Conservation (phyloP, 2,797 vertebrate species). For the Gymnoscopelus braueri region DNA sequence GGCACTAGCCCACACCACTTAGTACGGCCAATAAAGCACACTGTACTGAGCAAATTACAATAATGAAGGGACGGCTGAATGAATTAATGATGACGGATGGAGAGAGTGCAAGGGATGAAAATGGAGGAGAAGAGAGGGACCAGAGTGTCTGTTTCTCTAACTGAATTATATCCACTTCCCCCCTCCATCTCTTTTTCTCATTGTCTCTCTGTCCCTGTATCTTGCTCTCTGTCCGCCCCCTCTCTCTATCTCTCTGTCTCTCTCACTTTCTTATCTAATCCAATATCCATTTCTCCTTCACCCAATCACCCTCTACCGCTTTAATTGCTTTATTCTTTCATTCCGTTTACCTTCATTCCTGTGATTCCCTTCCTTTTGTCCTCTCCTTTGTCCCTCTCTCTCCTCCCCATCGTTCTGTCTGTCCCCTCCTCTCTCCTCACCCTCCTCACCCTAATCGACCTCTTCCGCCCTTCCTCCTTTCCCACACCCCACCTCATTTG, state of each 20-base stretch:
- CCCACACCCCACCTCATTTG: background rate
- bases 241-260: background rate
- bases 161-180: constrained; percentile 59
- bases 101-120: constrained; percentile 58
- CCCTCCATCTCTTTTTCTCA: background rate
- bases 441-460: background rate
- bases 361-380: constrained; percentile 14
- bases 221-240: background rate
- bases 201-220: background rate
- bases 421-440: constrained; percentile 14
- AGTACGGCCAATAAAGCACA: constrained; percentile 77
- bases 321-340: background rate
- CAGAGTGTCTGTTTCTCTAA: constrained; percentile 46
- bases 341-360: constrained; percentile 7
- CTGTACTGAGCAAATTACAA: constrained; percentile 77
- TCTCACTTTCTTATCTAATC: constrained; percentile 29
- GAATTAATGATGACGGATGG: constrained; percentile 75
- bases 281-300: constrained; percentile 21
- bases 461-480: background rate
- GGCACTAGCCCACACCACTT: constrained; percentile 73
- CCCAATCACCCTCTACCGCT: background rate
- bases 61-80: constrained; percentile 73
- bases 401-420: background rate
- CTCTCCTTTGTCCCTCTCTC: constrained; percentile 4
- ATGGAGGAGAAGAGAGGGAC: constrained; percentile 40